Evolutionary conservation across 2,113 vertebrate genomes (phyloP), one percentile per base, ranked within the genome.

Genomic region (Epinephelus fuscoguttatus): DNA sequence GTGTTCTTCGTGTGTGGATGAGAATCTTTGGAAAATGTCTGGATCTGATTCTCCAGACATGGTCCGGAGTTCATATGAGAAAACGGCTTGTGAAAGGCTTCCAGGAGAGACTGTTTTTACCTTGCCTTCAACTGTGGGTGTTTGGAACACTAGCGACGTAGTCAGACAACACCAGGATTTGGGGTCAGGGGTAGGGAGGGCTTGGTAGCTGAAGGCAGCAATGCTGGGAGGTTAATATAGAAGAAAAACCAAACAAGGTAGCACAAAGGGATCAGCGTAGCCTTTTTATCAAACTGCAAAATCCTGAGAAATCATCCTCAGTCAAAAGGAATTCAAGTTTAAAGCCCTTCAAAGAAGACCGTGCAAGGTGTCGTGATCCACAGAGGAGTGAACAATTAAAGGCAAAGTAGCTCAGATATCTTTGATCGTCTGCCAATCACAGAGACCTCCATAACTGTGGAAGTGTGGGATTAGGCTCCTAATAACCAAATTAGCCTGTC

Each of bases 361-460:
- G 12, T 56, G 19, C 73, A 62, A 60, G 18, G 42, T 4, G 4
- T 59, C 2, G 27, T 66, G 80, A 67, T 74, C 21, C 4, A n/a
- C 17, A 25, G 10, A 0, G n/a, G 23, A 42, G 5, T 45, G 62
- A 80, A 75, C 12, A 30, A 19, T 61, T 47, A 40, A 47, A 52
- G 55, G 45, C 37, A 75, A 68, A 76, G 78, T 27, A 69, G 49
- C 72, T 73, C 5, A 13, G 53, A 56, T 57, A 52, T 66, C 84
- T 91, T 81, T 89, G 75, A 91, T 90, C 70, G 6, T 67, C 61
- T 84, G 82, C 84, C 78, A 82, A 52, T 74, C 47, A 50, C 6
- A 0, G 11, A 56, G 62, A 64, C 61, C 62, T 64, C n/a, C 7
- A 23, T 78, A 66, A 71, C 30, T 52, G 37, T 70, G 23, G 49